phyloP scores from a whole-genome alignment of 2,797 vertebrate species.

The Cyclura pinguis region DNA sequence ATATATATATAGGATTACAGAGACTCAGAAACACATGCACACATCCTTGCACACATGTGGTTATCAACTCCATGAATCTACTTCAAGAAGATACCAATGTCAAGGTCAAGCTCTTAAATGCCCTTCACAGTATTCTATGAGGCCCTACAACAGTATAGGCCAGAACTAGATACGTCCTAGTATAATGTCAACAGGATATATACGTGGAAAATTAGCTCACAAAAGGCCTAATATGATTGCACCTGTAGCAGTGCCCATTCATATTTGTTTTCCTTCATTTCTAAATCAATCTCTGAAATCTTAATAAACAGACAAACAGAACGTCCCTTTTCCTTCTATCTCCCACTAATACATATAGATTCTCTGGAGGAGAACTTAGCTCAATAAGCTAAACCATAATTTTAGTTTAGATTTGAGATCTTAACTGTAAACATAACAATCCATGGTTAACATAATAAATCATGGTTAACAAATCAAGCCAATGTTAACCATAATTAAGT shows the following conservation, averaged over 20 bases:
- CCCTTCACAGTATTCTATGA: not conserved
- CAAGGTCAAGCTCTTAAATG: conserved; percentile 29
- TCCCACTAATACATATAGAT: too few relatives aligned
- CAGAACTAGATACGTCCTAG: not conserved
- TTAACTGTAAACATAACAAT: not conserved
- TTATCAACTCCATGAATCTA: not conserved
- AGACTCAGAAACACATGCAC: not conserved
- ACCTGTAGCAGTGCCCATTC: not conserved
- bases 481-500: too few relatives aligned
- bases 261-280: not conserved
- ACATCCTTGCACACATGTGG: not conserved
- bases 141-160: not conserved
- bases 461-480: not conserved
- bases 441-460: not conserved
- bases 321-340: too few relatives aligned
- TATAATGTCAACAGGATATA: conserved; percentile 10
- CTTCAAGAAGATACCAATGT: not conserved
- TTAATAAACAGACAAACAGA: too few relatives aligned
- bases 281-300: not conserved
- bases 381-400: not conserved
- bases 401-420: not conserved
- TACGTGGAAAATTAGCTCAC: not conserved
- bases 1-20: too few relatives aligned
- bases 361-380: not conserved
- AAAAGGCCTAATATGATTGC: not conserved